Conservation (phyloP, 2,888 invertebrate species). For the Apamea anceps region DNA sequence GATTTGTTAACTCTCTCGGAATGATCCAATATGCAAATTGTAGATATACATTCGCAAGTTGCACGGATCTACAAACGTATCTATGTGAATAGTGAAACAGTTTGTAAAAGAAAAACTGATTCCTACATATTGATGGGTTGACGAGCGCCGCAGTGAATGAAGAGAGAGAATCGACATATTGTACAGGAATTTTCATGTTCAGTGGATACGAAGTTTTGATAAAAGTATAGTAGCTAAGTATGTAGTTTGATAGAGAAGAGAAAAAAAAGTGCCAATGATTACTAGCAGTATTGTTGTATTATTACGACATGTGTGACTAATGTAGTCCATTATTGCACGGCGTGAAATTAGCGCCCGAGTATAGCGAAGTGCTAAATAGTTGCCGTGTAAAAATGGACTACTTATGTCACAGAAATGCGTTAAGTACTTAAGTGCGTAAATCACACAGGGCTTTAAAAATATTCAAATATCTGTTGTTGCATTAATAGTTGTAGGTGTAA, state of each 20-base stretch:
- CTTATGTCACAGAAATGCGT: no score
- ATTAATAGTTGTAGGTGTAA: no score
- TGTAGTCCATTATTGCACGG: no score
- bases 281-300: not conserved
- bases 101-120: constrained; percentile 55
- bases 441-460: no score
- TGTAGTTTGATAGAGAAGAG: not conserved
- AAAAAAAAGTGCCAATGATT: not conserved
- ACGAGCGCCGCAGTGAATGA: constrained; percentile 6
- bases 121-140: constrained; percentile 52
- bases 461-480: no score
- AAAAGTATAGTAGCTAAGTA: not conserved
- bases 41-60: constrained; percentile 57
- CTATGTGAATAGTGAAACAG: constrained; percentile 44
- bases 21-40: constrained; percentile 77
- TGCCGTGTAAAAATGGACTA: no score
- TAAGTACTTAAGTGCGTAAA: no score
- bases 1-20: constrained; percentile 75
- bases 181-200: not conserved
- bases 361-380: no score
- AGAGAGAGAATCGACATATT: not conserved
- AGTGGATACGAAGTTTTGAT: not conserved
- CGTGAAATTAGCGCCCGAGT: no score
- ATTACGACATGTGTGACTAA: no score
- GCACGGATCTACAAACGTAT: constrained; percentile 25